Conservation (phyloP, 2,797 vertebrate genomes). For the Leuciscus waleckii region DNA sequence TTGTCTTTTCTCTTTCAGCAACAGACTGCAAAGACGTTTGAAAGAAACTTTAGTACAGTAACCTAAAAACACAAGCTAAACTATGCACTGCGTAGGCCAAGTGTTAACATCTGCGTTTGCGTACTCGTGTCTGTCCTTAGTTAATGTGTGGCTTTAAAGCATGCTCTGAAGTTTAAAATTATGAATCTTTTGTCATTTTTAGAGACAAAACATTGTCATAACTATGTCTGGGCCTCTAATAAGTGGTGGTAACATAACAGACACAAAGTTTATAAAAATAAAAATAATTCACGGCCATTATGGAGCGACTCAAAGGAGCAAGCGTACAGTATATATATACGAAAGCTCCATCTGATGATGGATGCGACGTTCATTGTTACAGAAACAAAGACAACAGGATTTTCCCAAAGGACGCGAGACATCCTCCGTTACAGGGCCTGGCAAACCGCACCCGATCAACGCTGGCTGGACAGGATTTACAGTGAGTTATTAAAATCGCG, state of each 20-base stretch:
- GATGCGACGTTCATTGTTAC: slow-evolving; percentile 36
- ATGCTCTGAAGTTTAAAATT: slow-evolving; percentile 23
- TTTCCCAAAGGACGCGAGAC: slow-evolving; percentile 58
- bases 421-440: slow-evolving; percentile 64
- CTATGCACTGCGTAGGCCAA: background rate
- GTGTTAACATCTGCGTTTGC: background rate
- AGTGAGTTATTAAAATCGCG: too few species aligned
- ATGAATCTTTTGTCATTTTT: slow-evolving; percentile 27
- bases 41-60: slow-evolving; percentile 7
- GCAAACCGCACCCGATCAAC: slow-evolving; percentile 61
- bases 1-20: background rate
- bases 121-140: slow-evolving; percentile 12
- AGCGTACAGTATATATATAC: slow-evolving; percentile 22
- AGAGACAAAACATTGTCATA: slow-evolving; percentile 41
- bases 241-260: background rate
- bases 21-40: background rate
- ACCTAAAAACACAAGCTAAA: slow-evolving; percentile 1
- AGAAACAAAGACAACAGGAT: slow-evolving; percentile 41
- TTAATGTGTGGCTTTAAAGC: slow-evolving; percentile 10
- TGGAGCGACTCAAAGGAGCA: slow-evolving; percentile 35
- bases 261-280: slow-evolving; percentile 32
- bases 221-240: slow-evolving; percentile 15
- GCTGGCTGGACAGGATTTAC: too few species aligned
- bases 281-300: background rate
- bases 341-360: slow-evolving; percentile 38